These are phyloP conservation scores for Equus przewalskii DNA, from an alignment of 2,113 vertebrate genomes.

Conservation along the genomic window DNA sequence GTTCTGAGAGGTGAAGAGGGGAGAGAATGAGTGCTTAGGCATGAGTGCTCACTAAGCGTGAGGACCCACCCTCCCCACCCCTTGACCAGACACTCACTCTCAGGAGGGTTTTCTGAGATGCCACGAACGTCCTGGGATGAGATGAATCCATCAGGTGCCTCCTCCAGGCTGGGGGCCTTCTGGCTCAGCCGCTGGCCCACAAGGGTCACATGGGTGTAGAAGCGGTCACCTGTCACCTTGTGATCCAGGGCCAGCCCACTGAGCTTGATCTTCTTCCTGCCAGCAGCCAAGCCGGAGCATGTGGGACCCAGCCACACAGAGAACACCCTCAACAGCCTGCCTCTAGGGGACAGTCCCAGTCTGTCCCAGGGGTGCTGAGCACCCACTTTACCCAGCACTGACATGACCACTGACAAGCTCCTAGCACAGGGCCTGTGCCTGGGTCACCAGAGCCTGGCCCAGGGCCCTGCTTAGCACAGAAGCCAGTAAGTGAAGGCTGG, in stretches of 20 bases:
- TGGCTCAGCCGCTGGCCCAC: constrained; percentile 88
- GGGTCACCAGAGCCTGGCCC: not conserved
- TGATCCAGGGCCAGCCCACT: constrained; percentile 86
- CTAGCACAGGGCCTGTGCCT: not conserved
- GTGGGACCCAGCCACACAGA: not conserved
- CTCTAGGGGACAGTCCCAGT: not conserved
- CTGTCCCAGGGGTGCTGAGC: not conserved
- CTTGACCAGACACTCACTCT: constrained; percentile 84
- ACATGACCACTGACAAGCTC: not conserved
- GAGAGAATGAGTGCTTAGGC: not conserved
- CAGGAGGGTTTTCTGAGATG: constrained; percentile 33
- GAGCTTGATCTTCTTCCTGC: constrained; percentile 88
- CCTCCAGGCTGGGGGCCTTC: constrained; percentile 81
- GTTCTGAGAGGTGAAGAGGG: not conserved
- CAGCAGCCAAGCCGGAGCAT: not conserved
- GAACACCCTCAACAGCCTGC: not conserved
- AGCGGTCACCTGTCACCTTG: constrained; percentile 85
- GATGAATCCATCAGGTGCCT: constrained; percentile 77
- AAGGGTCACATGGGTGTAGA: constrained; percentile 86
- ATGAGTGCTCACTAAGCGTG: not conserved
- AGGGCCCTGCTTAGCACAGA: not conserved
- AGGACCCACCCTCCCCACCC: not conserved
- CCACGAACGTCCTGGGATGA: constrained; percentile 79
- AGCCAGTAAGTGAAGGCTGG: not conserved
- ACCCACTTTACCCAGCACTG: not conserved